Base-by-base conservation (phyloP, 2,113 vertebrate species). In the Artemisiospiza belli region DNA sequence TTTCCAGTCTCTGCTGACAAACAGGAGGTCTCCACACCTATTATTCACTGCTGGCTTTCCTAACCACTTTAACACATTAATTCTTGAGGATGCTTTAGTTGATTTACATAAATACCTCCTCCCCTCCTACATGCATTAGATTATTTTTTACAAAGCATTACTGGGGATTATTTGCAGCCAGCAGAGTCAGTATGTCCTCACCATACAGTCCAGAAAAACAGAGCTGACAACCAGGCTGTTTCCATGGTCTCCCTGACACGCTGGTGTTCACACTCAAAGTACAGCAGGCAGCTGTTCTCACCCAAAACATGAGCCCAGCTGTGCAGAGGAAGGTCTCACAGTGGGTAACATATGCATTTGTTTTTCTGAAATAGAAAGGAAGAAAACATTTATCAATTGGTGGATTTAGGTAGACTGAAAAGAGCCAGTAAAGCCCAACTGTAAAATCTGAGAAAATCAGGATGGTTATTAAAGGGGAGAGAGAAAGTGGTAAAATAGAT, bases 61-160 rank as follows among this genome's bases (percentile, higher is more conserved):
- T 31, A 90, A 49, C 76, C 55, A 58, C 37, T 85, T 66, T 5
- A 79, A 52, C 72, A 13, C 37, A 69, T 64, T 83, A 44, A 74
- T 80, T 93, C 68, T 66, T 58, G 22, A 88, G 72, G 79, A 74
- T 54, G 18, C 57, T 90, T 69, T n/a, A 73, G 46, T n/a, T 66
- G 46, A 77, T 89, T 95, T 86, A 91, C 72, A 83, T 89, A 66
- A 92, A 92, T 31, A 73, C 30, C 52, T 77, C 30, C 54, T 76
- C 41, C 22, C 51, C 44, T 86, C 59, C 63, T 61, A 83, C 33
- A 80, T 41, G 27, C 41, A 73, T 68, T 73, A 28, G 54, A 64
- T 76, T 88, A 13, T n/a, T 77, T 75, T 77, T 89, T 73, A 83
- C 75, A 82, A 87, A 94, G 70, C 52, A 63, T 68, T 92, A 44